A percentile compares a stretch with the other conserved stretches of the same genome.
Conservation (phyloP, 2,888 invertebrate genomes). For the Brachylomia viminalis region DNA sequence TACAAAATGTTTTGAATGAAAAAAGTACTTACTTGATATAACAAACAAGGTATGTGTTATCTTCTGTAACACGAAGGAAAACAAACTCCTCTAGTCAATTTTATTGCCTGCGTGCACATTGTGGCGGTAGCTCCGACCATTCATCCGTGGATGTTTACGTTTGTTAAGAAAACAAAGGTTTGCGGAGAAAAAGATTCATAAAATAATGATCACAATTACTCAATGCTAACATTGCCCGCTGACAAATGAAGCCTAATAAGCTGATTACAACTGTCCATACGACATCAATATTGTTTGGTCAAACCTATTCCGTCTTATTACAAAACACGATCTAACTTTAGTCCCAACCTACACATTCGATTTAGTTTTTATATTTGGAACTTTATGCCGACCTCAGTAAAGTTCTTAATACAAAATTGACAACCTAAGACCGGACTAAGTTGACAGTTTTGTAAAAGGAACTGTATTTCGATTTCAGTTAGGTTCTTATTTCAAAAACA, state of each 20-base stretch:
- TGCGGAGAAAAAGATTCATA: conserved; percentile 14
- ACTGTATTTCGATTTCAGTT: too few species aligned
- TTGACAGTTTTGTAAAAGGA: too few species aligned
- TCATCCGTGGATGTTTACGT: not conserved
- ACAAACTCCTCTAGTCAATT: not conserved
- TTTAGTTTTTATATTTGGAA: too few species aligned
- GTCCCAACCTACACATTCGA: too few species aligned
- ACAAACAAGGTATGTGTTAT: not conserved
- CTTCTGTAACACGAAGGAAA: not conserved
- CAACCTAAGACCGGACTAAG: too few species aligned
- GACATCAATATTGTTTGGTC: conserved; percentile 9
- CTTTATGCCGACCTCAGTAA: too few species aligned
- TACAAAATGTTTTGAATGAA: not conserved
- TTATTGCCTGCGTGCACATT: too few species aligned
- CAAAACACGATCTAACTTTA: too few species aligned
- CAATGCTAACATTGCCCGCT: not conserved
- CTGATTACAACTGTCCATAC: conserved; percentile 31
- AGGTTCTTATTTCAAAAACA: too few species aligned
- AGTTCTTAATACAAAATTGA: too few species aligned
- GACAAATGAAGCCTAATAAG: conserved; percentile 23
- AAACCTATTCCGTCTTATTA: too few species aligned
- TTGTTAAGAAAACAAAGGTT: conserved; percentile 9
- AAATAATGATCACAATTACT: conserved; percentile 29
- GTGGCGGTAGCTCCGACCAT: not conserved
- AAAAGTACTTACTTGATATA: not conserved